Base-by-base conservation (phyloP, 23 tunicate genomes). In the Aplidium turbinatum region DNA sequence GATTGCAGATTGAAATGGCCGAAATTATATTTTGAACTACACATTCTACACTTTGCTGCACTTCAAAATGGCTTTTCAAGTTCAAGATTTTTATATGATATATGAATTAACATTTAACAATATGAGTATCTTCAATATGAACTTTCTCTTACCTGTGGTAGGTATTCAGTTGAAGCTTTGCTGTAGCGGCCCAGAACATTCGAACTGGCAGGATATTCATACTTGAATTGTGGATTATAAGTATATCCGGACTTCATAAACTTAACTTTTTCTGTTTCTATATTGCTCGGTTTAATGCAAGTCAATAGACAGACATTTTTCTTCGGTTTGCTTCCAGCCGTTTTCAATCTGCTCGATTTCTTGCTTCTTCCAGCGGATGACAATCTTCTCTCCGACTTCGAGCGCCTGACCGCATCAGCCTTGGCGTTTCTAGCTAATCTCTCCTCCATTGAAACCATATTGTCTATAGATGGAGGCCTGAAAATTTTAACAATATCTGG, bases 361-460 rank as follows among this genome's bases (percentile, higher is more conserved):
- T 40, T 38, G 38, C 18, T 58, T 56, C 47, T 54, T 5, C 50
- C 26, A 19, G 35, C 26, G 7, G 47, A 0, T 27, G 22, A 32
- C 13, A 16, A 4, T 21, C 29, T 20, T 33, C 29, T 25, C 52
- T 48, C 68, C 31, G 80, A 70, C 29, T 64, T 67, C 38, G 68
- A 33, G 27, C 87, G 57, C 32, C 58, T 52, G 33, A 36, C 1
- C 22, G 70, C 3, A 18, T 64, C 67, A 2, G 73, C 57, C 27
- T 55, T 81, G 31, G 73, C 47, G 13, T 38, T 81, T 72, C 47
- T 58, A 2, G 66, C 66, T 24, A 88, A 36, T 34, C 96, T 66
- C 27, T 88, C 87, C 40, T 88, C 96, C 83, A 88, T 81, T 16
- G 96, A 88, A 21, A 62, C 76, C 96, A 88, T 81, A 26, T 63